These are phyloP conservation scores for Trichogramma evanescens DNA, from an alignment of 2,888 invertebrate species.

Conservation along the genomic window DNA sequence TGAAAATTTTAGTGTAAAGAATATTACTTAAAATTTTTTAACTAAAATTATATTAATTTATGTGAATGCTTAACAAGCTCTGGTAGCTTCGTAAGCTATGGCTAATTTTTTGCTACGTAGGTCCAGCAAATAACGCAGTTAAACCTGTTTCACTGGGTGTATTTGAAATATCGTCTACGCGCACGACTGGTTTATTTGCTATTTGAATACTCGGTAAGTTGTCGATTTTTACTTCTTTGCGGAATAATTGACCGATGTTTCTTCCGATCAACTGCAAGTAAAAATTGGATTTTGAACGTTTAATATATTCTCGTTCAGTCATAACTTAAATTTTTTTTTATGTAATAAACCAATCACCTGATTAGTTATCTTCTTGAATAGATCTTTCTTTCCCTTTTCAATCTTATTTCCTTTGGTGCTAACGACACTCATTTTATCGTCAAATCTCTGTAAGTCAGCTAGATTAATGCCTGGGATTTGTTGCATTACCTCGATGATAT, in stretches of 20 bases:
- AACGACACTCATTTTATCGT: slow-evolving; percentile 68
- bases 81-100: slow-evolving; percentile 33
- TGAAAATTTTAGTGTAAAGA: slow-evolving; percentile 6
- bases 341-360: slow-evolving; percentile 50
- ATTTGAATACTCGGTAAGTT: slow-evolving; percentile 69
- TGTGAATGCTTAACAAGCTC: slow-evolving; percentile 17
- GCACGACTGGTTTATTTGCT: slow-evolving; percentile 33
- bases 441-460: slow-evolving; percentile 74
- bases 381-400: slow-evolving; percentile 84
- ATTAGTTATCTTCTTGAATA: slow-evolving; percentile 81
- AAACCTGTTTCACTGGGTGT: slow-evolving; percentile 38
- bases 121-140: slow-evolving; percentile 42
- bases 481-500: slow-evolving; percentile 59
- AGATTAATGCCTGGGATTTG: slow-evolving; percentile 78
- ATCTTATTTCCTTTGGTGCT: slow-evolving; percentile 69
- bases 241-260: slow-evolving; percentile 80
- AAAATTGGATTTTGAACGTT: slow-evolving; percentile 9
- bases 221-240: slow-evolving; percentile 78
- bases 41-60: slow-evolving; percentile 3
- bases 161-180: slow-evolving; percentile 41
- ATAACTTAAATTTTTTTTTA: neutral
- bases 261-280: slow-evolving; percentile 67
- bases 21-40: neutral
- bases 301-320: neutral
- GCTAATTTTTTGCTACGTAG: slow-evolving; percentile 41